These are phyloP conservation scores for Thalassarche chlororhynchos DNA, from an alignment of 2,113 vertebrate species.

Conservation along the genomic window DNA sequence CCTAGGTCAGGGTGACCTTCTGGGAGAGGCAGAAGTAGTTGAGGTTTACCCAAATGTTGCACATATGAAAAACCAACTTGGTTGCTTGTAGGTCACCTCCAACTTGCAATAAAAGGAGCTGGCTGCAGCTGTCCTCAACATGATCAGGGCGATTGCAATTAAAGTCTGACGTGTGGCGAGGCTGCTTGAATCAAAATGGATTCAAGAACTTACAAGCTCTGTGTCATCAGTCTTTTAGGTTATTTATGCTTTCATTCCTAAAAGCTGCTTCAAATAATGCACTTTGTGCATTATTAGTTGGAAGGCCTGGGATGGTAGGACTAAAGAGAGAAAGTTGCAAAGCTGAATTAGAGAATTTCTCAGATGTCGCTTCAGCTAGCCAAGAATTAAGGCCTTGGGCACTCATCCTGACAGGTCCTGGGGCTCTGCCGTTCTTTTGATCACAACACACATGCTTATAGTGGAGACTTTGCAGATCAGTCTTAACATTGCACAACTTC, in stretches of 20 bases:
- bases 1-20: not conserved
- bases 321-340: not conserved
- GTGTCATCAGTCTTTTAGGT: not conserved
- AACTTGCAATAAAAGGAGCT: not conserved
- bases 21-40: not conserved
- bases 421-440: not conserved
- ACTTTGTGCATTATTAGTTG: not conserved
- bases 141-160: not conserved
- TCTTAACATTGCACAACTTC: not conserved
- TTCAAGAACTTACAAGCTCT: not conserved
- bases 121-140: not conserved
- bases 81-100: not conserved
- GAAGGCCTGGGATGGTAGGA: not conserved
- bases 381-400: not conserved
- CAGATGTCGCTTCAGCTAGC: not conserved
- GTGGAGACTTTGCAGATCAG: not conserved
- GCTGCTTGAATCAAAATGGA: constrained; percentile 13
- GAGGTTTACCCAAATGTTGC: not conserved
- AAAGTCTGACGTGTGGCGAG: constrained; percentile 1
- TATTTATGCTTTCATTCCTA: constrained; percentile 15
- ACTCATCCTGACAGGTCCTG: not conserved
- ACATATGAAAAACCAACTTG: not conserved
- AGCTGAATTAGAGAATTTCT: not conserved
- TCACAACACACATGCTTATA: not conserved
- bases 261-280: not conserved